Conservation (phyloP, 2,113 vertebrate species). For the Ellobius talpinus region DNA sequence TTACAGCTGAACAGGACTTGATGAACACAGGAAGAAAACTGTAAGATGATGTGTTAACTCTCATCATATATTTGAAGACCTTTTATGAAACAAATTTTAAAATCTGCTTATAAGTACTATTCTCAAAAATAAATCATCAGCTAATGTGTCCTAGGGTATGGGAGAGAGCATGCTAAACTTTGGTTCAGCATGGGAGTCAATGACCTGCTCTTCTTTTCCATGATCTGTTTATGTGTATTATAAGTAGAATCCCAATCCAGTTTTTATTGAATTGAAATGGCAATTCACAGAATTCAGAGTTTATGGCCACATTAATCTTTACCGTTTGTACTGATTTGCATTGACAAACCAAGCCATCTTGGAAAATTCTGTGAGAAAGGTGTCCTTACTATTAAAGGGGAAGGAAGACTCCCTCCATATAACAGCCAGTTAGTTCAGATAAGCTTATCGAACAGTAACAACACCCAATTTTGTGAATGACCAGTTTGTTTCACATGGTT, state of each 20-base stretch:
- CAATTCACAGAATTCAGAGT: conserved; percentile 30
- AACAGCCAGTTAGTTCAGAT: conserved; percentile 32
- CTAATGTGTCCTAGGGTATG: neutral
- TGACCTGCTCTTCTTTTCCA: neutral
- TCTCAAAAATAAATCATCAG: conserved; percentile 51
- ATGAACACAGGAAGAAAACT: neutral
- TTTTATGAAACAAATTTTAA: neutral
- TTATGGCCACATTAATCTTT: conserved; percentile 59
- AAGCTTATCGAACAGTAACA: conserved; percentile 47
- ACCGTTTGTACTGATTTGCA: conserved; percentile 39
- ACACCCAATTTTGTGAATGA: conserved; percentile 15
- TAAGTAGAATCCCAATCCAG: conserved; percentile 30
- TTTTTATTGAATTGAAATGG: conserved; percentile 57
- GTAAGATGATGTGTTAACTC: neutral
- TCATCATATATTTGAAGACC: neutral
- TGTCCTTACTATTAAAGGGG: conserved; percentile 32
- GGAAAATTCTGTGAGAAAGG: conserved; percentile 43
- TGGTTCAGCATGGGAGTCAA: neutral
- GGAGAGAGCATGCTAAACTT: neutral
- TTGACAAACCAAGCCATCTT: conserved; percentile 39
- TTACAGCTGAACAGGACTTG: neutral
- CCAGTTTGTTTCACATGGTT: conserved; percentile 17
- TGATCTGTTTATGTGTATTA: neutral
- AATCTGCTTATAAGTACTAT: conserved; percentile 12
- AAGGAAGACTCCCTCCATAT: neutral